These are phyloP conservation scores for Atta texana DNA, from an alignment of 1,140 invertebrate genomes.

Conservation along the genomic window DNA sequence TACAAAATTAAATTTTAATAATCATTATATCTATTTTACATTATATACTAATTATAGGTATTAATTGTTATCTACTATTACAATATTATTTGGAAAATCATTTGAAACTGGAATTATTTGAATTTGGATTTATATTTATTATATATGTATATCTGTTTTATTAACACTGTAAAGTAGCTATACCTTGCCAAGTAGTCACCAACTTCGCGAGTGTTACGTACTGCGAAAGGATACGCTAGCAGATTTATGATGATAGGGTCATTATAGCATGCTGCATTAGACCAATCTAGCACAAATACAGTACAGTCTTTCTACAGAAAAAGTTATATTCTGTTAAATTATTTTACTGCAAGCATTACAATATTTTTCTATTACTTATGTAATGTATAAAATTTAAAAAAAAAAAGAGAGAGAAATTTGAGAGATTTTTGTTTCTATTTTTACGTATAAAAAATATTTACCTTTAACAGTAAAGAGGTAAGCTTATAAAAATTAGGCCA, in stretches of 20 bases:
- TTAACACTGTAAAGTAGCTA: not conserved
- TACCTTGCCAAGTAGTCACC: conserved; percentile 43
- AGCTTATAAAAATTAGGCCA: not conserved
- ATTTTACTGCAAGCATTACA: not conserved
- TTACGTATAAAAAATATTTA: conserved; percentile 1
- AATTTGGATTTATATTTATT: not conserved
- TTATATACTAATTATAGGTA: too few relatives aligned
- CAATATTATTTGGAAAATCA: too few relatives aligned
- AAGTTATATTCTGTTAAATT: not conserved
- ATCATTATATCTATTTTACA: too few relatives aligned
- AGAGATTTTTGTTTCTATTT: not conserved
- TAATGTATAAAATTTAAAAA: not conserved
- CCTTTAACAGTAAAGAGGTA: not conserved
- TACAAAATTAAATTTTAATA: too few relatives aligned
- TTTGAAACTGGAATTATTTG: not conserved
- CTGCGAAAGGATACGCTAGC: conserved; percentile 14
- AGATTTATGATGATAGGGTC: not conserved
- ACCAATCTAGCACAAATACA: conserved; percentile 52
- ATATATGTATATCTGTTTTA: too few relatives aligned
- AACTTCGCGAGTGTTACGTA: conserved; percentile 14
- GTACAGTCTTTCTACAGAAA: conserved; percentile 16
- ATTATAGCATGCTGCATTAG: conserved; percentile 12
- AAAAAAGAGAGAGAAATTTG: too few relatives aligned
- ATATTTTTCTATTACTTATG: not conserved
- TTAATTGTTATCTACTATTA: too few relatives aligned